Conservation (phyloP, 2,797 vertebrate genomes). For the Periophthalmus magnuspinnatus region DNA sequence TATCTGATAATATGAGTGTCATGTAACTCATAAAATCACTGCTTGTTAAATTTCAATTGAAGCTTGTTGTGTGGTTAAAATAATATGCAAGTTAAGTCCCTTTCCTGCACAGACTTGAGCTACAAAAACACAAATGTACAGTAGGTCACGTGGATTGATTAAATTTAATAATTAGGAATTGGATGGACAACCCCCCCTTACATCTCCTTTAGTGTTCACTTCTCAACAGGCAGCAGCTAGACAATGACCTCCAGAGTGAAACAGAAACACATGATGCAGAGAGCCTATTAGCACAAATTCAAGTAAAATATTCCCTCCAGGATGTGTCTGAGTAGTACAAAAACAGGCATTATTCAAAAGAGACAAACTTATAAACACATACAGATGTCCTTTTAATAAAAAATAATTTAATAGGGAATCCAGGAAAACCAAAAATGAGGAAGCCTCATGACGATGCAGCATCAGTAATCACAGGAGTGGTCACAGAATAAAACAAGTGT, state of each 20-base stretch:
- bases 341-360: constrained; percentile 60
- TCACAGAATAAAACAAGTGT: constrained; percentile 19
- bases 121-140: constrained; percentile 42
- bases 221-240: constrained; percentile 52
- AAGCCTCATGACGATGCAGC: constrained; percentile 39
- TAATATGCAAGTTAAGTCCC: constrained; percentile 15
- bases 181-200: constrained; percentile 44
- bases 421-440: constrained; percentile 46
- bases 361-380: constrained; percentile 45
- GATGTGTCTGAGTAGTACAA: constrained; percentile 52
- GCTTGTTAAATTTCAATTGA: constrained; percentile 24
- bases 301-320: constrained; percentile 63
- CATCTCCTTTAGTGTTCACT: constrained; percentile 54
- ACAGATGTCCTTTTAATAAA: constrained; percentile 66
- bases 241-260: constrained; percentile 60
- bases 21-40: constrained; percentile 17
- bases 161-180: constrained; percentile 75
- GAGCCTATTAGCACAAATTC: constrained; percentile 56
- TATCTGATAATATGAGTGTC: constrained; percentile 23
- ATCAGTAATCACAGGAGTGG: constrained; percentile 41
- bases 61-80: constrained; percentile 4
- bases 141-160: constrained; percentile 67
- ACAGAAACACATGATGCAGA: constrained; percentile 55
- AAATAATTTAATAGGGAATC: constrained; percentile 33
- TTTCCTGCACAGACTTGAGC: constrained; percentile 1